Conservation (phyloP, 64 coral and sea anemone genomes). For the Catalaphyllia jardinei region DNA sequence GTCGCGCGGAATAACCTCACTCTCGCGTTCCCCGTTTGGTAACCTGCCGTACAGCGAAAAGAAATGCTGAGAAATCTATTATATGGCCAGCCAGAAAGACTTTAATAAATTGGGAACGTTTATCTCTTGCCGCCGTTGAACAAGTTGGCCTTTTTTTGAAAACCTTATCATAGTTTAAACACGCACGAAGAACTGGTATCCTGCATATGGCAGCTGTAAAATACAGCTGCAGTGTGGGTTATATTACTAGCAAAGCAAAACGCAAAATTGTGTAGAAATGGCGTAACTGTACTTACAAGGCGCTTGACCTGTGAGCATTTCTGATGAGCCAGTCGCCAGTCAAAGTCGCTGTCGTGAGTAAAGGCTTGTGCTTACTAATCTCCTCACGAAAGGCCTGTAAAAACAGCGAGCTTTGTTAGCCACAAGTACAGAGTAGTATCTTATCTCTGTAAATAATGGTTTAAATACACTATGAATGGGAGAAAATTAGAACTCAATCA, state of each 20-base stretch:
- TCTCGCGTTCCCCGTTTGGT: slow-evolving; percentile 76
- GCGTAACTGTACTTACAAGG: slow-evolving; percentile 32
- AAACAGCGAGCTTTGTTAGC: neutral
- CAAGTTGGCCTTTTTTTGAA: too few relatives aligned
- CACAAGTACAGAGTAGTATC: neutral
- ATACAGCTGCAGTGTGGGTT: neutral
- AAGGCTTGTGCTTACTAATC: slow-evolving; percentile 58
- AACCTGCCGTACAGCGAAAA: slow-evolving; percentile 37
- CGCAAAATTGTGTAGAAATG: too few relatives aligned
- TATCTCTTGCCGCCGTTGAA: too few relatives aligned
- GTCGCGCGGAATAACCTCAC: slow-evolving; percentile 67
- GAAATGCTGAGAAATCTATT: neutral
- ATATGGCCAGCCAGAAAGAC: too few relatives aligned
- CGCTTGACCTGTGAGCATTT: slow-evolving; percentile 81
- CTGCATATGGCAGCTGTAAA: too few relatives aligned
- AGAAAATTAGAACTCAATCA: too few relatives aligned
- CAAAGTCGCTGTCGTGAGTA: slow-evolving; percentile 71
- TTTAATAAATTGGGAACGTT: too few relatives aligned
- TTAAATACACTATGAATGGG: too few relatives aligned
- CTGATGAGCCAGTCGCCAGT: slow-evolving; percentile 89
- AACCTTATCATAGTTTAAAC: neutral
- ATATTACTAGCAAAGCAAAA: neutral
- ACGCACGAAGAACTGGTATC: too few relatives aligned
- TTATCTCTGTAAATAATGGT: neutral
- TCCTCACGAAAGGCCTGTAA: slow-evolving; percentile 57